A percentile compares a stretch with the other conserved stretches of the same genome.
phyloP scores from a whole-genome alignment of 1,140 invertebrate species.

The Diabrotica virgifera region DNA sequence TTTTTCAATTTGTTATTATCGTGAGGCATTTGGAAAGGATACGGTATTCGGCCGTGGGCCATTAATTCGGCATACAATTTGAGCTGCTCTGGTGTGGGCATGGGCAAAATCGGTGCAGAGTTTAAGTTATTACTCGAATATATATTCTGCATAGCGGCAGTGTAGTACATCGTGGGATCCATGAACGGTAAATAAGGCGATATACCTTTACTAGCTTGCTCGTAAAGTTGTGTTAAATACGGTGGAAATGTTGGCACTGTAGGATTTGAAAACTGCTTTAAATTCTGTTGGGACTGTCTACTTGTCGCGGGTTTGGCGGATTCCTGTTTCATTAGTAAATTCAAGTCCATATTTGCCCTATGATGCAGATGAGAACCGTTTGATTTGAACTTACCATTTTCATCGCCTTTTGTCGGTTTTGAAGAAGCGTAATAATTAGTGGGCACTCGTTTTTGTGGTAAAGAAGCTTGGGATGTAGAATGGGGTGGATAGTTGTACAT shows the following conservation, averaged over 20 bases:
- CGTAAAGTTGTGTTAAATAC: conserved; percentile 31
- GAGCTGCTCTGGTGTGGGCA: conserved; percentile 45
- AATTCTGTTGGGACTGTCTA: conserved; percentile 13
- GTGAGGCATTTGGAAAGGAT: conserved; percentile 29
- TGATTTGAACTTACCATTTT: conserved; percentile 28
- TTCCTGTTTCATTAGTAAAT: conserved; percentile 1
- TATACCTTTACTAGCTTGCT: conserved; percentile 27
- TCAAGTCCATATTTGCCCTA: not conserved
- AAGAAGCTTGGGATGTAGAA: not conserved
- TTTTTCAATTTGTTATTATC: conserved; percentile 28
- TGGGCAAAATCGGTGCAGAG: conserved; percentile 32
- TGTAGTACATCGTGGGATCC: conserved; percentile 46
- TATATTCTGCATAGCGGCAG: conserved; percentile 37
- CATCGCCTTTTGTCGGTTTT: conserved; percentile 24
- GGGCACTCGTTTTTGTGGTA: not conserved
- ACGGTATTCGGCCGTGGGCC: conserved; percentile 33
- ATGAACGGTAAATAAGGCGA: conserved; percentile 37
- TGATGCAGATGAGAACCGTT: not conserved
- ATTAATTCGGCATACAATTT: conserved; percentile 51
- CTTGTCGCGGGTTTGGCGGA: conserved; percentile 9
- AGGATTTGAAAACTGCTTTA: conserved; percentile 14
- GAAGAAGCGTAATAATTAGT: not conserved
- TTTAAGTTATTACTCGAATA: conserved; percentile 28
- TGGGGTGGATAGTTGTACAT: not conserved
- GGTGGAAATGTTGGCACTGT: conserved; percentile 11